Base-by-base conservation (phyloP, 2,113 vertebrate genomes). In the Cebus imitator region DNA sequence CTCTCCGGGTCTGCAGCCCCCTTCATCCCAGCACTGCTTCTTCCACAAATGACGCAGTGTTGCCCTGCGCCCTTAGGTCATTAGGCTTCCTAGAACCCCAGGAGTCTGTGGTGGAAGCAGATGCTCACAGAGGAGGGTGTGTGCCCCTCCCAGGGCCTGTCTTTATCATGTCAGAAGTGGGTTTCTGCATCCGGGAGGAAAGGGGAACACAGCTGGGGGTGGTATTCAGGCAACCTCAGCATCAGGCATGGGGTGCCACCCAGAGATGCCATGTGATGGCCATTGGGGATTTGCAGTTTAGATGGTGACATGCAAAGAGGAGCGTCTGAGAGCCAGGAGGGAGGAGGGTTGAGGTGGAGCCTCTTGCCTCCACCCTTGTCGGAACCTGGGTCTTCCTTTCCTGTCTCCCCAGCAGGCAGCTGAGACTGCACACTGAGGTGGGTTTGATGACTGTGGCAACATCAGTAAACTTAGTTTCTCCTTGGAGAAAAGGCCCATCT, bases 21-120 rank as follows among this genome's bases (percentile, higher is more conserved):
- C 2, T 70, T 32, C 17, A 32, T 35, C 45, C 35, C 23, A 3
- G 45, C 50, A 50, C 35, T 0, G 27, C 37, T 21, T 55, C 64
- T 21, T 50, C 70, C 35, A 4, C 3, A 1, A 75, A 5, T 5
- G 14, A 2, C 1, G 6, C 45, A 8, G 27, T 43, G n/a, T 45
- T 13, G 17, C 66, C 30, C n/a, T 58, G 20, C 11, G 2, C 72
- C 64, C 21, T 27, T 12, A 21, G 89, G 43, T 52, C 30, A 3
- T 55, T 30, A 8, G 25, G 18, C 45, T 72, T 50, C 23, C 1
- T 5, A 7, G 75, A 35, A 37, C 23, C 45, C 21, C 7, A 6
- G 70, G 52, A 70, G 30, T 37, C 61, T 30, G 27, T 78, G 8
- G 17, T 8, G 5, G 30, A 64, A 23, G 25, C 17, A 18, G 13